Conservation (phyloP, 2,888 invertebrate species). For the Meteorus cinctellus region DNA sequence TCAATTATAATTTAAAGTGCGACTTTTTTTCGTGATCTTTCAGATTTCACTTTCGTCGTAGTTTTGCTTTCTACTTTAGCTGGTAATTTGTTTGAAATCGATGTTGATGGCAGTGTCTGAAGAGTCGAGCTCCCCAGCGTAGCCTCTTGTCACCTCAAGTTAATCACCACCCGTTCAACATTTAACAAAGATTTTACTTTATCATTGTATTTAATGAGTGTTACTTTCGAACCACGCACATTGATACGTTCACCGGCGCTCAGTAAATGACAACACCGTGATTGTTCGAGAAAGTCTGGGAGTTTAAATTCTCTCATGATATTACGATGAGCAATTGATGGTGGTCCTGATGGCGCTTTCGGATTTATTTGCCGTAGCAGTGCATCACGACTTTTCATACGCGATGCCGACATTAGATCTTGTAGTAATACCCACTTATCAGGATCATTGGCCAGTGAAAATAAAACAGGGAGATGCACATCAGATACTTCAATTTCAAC, state of each 20-base stretch:
- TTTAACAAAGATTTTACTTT: conserved; percentile 87
- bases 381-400: conserved; percentile 88
- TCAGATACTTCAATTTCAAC: conserved; percentile 89
- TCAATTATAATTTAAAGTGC: conserved; percentile 8
- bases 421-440: conserved; percentile 88
- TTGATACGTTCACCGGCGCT: conserved; percentile 87
- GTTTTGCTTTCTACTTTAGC: conserved; percentile 49
- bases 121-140: conserved; percentile 57
- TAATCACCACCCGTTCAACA: conserved; percentile 84
- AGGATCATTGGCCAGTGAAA: conserved; percentile 78
- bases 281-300: conserved; percentile 86
- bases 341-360: conserved; percentile 75
- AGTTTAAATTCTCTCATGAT: conserved; percentile 83
- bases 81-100: conserved; percentile 52
- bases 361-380: conserved; percentile 82
- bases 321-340: conserved; percentile 73
- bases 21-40: conserved; percentile 48
- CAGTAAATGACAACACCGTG: conserved; percentile 85
- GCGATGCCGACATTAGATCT: conserved; percentile 84
- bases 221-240: conserved; percentile 86
- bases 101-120: conserved; percentile 63
- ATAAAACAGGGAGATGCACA: conserved; percentile 85
- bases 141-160: conserved; percentile 75
- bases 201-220: conserved; percentile 88
- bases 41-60: conserved; percentile 47